Evolutionary conservation across 2,113 vertebrate genomes (phyloP).

Genomic region (Oncorhynchus mykiss): DNA sequence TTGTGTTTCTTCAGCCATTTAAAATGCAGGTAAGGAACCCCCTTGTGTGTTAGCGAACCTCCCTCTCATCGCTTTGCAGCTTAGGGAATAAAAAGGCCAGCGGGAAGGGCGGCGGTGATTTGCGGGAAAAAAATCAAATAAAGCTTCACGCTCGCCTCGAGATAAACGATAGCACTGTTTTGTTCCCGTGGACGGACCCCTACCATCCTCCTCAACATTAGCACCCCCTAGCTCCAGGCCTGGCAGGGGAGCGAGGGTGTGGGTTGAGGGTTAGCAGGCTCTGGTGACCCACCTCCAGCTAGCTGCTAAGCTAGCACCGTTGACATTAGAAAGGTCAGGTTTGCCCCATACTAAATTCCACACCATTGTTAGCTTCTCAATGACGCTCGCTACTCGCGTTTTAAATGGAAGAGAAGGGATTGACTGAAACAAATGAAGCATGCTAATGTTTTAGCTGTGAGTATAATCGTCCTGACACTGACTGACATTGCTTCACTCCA

Average conservation of each 20-base stretch:
- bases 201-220: too few relatives aligned
- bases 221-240: too few relatives aligned
- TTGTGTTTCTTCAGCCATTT: background rate
- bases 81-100: constrained; percentile 64
- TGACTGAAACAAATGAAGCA: too few relatives aligned
- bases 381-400: background rate
- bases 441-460: too few relatives aligned
- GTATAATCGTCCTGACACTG: too few relatives aligned
- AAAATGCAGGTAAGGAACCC: constrained; percentile 39
- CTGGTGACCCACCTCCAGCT: background rate
- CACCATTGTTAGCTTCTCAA: background rate
- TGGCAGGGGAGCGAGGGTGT: background rate
- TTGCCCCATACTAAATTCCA: background rate
- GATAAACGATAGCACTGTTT: constrained; percentile 50
- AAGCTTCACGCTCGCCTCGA: constrained; percentile 30
- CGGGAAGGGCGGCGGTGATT: constrained; percentile 62
- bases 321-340: constrained; percentile 3
- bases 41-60: constrained; percentile 35
- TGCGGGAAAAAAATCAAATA: constrained; percentile 30
- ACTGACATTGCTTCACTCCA: too few relatives aligned
- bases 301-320: constrained; percentile 1
- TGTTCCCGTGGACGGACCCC: constrained; percentile 6
- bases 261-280: background rate
- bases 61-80: constrained; percentile 60
- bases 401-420: too few relatives aligned